Base-by-base conservation (phyloP, 2,797 vertebrate species). In the Liasis olivaceus region DNA sequence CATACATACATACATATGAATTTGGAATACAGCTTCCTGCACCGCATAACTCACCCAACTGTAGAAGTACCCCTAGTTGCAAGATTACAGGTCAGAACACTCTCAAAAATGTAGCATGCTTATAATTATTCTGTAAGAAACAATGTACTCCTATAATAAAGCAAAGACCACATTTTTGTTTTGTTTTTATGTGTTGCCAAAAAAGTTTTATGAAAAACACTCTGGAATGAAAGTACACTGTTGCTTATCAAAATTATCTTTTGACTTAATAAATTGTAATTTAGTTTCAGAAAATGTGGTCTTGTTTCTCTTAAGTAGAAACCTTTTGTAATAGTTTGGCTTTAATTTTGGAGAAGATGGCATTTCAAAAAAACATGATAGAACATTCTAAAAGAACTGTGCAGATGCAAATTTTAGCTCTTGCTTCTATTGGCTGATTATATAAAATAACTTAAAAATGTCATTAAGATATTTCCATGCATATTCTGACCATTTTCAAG, bases 221-320 rank as follows among this genome's bases (percentile, higher is more conserved):
- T 85, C 28, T 12, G 2, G 20, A 20, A 77, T 22, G n/a, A 60
- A 22, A 31, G 15, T 22, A 20, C 11, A n/a, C 31, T 81, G 28
- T 0, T 66, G n/a, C 15, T 63, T 90, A 88, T 31, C 17, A 88
- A 9, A 85, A 84, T 56, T 88, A 93, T 89, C n/a, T 89, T 64
- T 95, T 95, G 58, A 28, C 59, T 90, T n/a, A 58, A 91, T 81
- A 90, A 63, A 28, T 13, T n/a, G n/a, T 51, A 47, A 88, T 31
- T 36, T 58, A 47, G 15, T 3, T 62, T 84, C 42, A 91, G 28
- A 89, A 87, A 81, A 87, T 26, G 87, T 89, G 20, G 2, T 81
- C 31, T 56, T 85, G 20, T 94, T 96, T 92, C 31, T 92, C 5
- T 85, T 90, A 94, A 81, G 91, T 89, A 92, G 47, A 84, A 22